Evolutionary conservation across 2,797 vertebrate genomes (phyloP), one percentile per base, ranked within the genome.

Genomic region (Acipenser ruthenus): DNA sequence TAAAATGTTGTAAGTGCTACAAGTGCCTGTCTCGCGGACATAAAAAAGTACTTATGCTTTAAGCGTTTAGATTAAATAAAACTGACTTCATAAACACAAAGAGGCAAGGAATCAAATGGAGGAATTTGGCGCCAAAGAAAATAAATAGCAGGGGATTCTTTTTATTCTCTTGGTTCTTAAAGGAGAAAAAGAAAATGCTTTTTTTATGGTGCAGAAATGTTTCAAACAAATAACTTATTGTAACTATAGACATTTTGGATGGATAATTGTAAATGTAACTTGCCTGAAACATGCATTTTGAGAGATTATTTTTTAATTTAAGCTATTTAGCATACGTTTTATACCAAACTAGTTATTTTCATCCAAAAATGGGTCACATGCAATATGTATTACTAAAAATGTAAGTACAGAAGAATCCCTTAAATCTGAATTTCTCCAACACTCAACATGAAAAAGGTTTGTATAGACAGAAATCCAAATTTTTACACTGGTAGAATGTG

Each of bases 91-190:
- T 74, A 82, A 84, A 81, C 77, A 75, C 67, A 68, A 72, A 86
- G 86, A 87, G 87, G 84, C 86, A 86, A 72, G 77, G 80, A 90
- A 91, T 83, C 89, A 91, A 94, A 95, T 92, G 91, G 90, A 93
- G 78, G 82, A 87, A 79, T 76, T 84, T 80, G 86, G 87, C 77
- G 90, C 93, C 93, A 96, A 94, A 88, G 84, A 90, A 95, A 95
- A 94, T 87, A 93, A 79, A 89, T 87, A 83, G 84, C 83, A 80
- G 80, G 85, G 80, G 84, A 84, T 75, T 81, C 80, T 82, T 80
- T 73, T 82, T 37, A 4, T 37, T 37, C 53, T 80, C 78, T 76
- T 73, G 79, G 65, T 78, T 77, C 75, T 83, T 83, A 84, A 84
- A 84, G 76, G 78, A 72, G 78, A 37, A 73, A 79, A 74, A 75